Conservation (phyloP, 1,140 invertebrate species). For the Listronotus bonariensis region DNA sequence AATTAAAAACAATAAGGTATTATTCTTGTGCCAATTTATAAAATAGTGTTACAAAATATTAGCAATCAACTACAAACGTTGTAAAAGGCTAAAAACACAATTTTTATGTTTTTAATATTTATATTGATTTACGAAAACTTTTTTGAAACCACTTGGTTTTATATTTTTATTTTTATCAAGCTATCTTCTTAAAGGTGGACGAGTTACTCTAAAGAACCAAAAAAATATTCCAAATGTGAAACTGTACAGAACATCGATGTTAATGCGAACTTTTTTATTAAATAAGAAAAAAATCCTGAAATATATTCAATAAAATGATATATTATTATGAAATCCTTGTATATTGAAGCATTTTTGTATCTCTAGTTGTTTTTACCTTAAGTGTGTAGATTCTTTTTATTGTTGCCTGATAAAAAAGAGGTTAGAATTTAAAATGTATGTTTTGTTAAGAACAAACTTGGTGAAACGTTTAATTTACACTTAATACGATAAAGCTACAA, state of each 20-base stretch:
- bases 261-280: slow-evolving; percentile 38
- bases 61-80: too few relatives aligned
- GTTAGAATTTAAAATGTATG: slow-evolving; percentile 12
- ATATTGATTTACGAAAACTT: too few relatives aligned
- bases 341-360: slow-evolving; percentile 38
- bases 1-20: background rate
- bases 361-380: slow-evolving; percentile 40
- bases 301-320: slow-evolving; percentile 33
- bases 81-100: too few relatives aligned
- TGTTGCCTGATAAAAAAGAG: slow-evolving; percentile 27
- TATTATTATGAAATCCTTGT: slow-evolving; percentile 35
- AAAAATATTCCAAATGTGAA: slow-evolving; percentile 13
- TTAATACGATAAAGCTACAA: too few relatives aligned
- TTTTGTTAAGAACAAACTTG: slow-evolving; percentile 11
- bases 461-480: background rate
- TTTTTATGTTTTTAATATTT: too few relatives aligned
- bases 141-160: background rate
- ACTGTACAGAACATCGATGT: slow-evolving; percentile 41
- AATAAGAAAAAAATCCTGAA: slow-evolving; percentile 32
- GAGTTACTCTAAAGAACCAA: slow-evolving; percentile 32
- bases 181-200: slow-evolving; percentile 23
- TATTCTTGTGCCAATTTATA: slow-evolving; percentile 17
- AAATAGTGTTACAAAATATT: slow-evolving; percentile 6
- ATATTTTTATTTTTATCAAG: background rate
- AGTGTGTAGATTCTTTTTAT: slow-evolving; percentile 38